These are phyloP conservation scores for Mixornis gularis DNA, from an alignment of 2,113 vertebrate genomes.

Conservation along the genomic window DNA sequence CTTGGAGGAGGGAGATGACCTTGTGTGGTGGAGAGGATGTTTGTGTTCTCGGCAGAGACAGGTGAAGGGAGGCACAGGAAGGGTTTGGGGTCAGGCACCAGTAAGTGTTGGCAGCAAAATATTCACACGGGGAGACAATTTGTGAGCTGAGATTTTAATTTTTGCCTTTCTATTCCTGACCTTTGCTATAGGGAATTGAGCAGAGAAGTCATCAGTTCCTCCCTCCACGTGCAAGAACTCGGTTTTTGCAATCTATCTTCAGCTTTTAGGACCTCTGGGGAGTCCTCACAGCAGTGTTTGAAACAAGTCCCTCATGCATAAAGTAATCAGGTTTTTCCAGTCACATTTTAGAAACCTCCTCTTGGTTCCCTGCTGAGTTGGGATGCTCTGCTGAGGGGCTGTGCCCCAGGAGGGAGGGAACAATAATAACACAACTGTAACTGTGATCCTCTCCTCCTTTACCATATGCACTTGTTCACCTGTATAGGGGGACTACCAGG, in stretches of 20 bases:
- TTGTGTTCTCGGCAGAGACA: not conserved
- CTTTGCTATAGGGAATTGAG: not conserved
- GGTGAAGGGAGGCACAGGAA: not conserved
- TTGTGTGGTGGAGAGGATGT: not conserved
- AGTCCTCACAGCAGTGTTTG: not conserved
- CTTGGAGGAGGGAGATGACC: not conserved
- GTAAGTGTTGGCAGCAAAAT: not conserved
- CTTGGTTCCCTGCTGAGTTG: not conserved
- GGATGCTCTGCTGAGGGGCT: not conserved
- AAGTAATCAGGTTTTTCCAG: not conserved
- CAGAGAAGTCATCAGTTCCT: not conserved
- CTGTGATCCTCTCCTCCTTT: not conserved
- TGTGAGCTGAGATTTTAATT: not conserved
- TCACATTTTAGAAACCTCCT: not conserved
- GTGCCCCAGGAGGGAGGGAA: not conserved
- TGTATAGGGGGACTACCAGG: not conserved
- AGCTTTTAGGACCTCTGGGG: not conserved
- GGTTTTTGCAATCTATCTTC: not conserved
- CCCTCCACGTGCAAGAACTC: rapidly evolving
- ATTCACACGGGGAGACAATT: not conserved
- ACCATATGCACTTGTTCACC: not conserved
- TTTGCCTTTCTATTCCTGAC: not conserved
- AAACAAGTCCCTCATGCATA: not conserved
- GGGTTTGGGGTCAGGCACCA: not conserved
- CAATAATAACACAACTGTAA: not conserved